Conservation (phyloP, 2,797 vertebrate genomes). For the Tamandua tetradactyla region DNA sequence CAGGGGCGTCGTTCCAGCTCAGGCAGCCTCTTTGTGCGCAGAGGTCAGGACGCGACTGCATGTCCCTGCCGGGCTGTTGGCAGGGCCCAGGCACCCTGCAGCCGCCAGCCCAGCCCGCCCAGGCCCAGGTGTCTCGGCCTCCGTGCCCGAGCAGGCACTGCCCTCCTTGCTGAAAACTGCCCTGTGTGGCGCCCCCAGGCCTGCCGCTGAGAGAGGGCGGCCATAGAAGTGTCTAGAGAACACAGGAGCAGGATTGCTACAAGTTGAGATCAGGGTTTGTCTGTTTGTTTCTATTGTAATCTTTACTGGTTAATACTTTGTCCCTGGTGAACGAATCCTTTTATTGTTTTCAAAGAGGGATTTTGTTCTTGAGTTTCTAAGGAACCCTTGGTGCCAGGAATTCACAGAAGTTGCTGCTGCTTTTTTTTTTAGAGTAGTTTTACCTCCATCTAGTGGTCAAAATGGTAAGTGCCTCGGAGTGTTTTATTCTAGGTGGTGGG, state of each 20-base stretch:
- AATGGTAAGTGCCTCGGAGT: neutral
- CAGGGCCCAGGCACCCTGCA: too few species aligned
- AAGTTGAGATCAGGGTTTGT: neutral
- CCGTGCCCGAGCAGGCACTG: neutral
- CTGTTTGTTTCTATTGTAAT: neutral
- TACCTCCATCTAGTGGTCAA: constrained; percentile 57
- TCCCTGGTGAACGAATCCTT: neutral
- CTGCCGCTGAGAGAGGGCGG: neutral
- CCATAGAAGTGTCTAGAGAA: neutral
- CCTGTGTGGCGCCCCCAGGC: neutral
- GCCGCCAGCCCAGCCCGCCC: too few species aligned
- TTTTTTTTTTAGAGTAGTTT: too few species aligned
- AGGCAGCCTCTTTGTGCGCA: rapidly evolving
- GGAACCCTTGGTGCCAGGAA: constrained; percentile 48
- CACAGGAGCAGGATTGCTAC: neutral
- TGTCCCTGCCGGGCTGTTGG: too few species aligned
- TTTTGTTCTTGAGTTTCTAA: constrained; percentile 45
- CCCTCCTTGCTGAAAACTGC: neutral
- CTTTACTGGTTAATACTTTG: neutral
- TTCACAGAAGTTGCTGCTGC: too few species aligned
- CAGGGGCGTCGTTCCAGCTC: neutral
- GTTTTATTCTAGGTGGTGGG: neutral
- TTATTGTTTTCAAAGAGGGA: constrained; percentile 43
- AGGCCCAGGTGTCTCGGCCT: neutral
- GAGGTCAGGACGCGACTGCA: neutral